phyloP scores from a whole-genome alignment of 2,888 invertebrate genomes.

The Nipponacmea schrenckii region DNA sequence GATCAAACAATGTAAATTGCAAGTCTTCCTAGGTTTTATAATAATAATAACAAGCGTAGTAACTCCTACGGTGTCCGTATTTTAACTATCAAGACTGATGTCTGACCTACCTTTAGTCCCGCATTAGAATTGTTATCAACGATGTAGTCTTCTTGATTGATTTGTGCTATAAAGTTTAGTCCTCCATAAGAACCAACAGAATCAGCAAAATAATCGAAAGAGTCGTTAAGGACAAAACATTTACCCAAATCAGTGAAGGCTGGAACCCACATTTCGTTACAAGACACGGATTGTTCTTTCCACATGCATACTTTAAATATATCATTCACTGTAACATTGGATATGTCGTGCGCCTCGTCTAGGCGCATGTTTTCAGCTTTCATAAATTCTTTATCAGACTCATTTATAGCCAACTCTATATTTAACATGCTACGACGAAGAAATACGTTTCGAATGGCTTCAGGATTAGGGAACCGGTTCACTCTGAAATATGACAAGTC shows the following conservation, averaged over 20 bases:
- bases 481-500: constrained; percentile 17
- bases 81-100: no score
- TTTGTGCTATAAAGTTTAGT: background rate
- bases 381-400: background rate
- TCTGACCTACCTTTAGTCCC: background rate
- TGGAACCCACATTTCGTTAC: background rate
- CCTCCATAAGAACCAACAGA: background rate
- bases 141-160: background rate
- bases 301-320: background rate
- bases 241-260: background rate
- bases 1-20: no score
- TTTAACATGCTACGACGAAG: background rate
- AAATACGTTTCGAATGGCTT: background rate
- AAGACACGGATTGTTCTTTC: background rate
- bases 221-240: background rate
- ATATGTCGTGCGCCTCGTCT: background rate
- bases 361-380: background rate
- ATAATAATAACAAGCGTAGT: no score
- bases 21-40: no score
- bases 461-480: background rate
- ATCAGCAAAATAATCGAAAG: background rate
- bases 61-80: no score
- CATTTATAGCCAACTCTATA: background rate
- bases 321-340: background rate
- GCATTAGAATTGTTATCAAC: background rate